Conservation (phyloP, 2,113 vertebrate species). For the Carettochelys insculpta region DNA sequence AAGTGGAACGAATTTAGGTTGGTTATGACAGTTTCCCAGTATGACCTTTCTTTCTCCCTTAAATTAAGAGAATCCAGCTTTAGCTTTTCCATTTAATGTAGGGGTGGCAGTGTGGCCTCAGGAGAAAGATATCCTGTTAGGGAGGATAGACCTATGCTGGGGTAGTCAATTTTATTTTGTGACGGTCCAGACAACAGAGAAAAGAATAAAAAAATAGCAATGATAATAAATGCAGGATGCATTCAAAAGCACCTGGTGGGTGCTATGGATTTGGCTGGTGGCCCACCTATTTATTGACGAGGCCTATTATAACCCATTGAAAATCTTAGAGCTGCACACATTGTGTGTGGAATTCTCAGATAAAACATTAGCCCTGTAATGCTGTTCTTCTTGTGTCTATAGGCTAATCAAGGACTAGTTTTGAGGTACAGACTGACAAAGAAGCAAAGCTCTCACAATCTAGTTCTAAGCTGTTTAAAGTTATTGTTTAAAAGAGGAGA, state of each 20-base stretch:
- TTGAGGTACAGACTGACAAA: background rate
- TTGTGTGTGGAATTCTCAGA: rapidly evolving
- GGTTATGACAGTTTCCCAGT: rapidly evolving
- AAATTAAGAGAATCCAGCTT: background rate
- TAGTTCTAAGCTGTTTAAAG: background rate
- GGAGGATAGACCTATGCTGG: background rate
- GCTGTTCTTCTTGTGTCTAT: background rate
- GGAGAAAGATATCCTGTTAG: rapidly evolving
- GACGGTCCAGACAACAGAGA: no score
- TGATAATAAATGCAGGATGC: no score
- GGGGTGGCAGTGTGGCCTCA: background rate
- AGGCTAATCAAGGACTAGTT: background rate
- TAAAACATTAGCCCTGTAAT: rapidly evolving
- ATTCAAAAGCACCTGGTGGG: no score
- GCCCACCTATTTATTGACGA: no score
- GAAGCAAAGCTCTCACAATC: background rate
- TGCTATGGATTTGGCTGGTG: no score
- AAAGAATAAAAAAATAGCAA: no score
- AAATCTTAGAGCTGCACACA: background rate
- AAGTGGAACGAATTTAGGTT: background rate
- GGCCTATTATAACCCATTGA: background rate
- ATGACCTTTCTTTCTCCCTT: background rate
- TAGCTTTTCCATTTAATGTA: background rate
- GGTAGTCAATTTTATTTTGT: no score
- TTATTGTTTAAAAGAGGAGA: background rate